Conservation (phyloP, 2,888 invertebrate genomes). For the Galeopsomyia nigrocyanea region DNA sequence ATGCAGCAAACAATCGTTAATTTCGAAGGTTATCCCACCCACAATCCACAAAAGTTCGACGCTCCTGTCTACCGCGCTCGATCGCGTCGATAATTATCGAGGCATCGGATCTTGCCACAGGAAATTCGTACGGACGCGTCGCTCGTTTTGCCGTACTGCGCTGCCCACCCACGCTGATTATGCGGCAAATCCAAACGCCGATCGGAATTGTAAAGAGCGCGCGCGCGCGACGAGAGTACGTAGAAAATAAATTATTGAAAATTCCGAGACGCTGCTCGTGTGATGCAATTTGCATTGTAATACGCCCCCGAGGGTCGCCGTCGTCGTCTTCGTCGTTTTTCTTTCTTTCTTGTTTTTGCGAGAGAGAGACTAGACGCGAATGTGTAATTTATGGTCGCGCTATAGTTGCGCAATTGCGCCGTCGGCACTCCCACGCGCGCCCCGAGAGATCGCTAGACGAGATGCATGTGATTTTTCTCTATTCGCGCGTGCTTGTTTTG, state of each 20-base stretch:
- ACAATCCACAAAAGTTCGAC: too few relatives aligned
- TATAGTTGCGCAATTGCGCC: slow-evolving; percentile 29
- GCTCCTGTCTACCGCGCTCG: too few relatives aligned
- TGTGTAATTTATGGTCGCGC: slow-evolving; percentile 32
- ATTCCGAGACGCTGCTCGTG: slow-evolving; percentile 35
- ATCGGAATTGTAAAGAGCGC: slow-evolving; percentile 48
- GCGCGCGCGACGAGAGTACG: background rate
- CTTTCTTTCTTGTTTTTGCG: too few relatives aligned
- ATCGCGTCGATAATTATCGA: too few relatives aligned
- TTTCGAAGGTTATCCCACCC: too few relatives aligned
- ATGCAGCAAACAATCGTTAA: too few relatives aligned
- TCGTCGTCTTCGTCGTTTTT: background rate
- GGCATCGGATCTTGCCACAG: background rate
- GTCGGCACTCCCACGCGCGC: slow-evolving; percentile 36
- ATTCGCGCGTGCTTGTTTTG: slow-evolving; percentile 12
- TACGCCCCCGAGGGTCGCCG: slow-evolving; percentile 11
- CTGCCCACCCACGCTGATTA: slow-evolving; percentile 47
- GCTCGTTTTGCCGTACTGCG: slow-evolving; percentile 26
- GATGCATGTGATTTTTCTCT: slow-evolving; percentile 8
- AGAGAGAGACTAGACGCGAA: slow-evolving; percentile 11
- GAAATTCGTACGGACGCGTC: slow-evolving; percentile 11
- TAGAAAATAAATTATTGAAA: slow-evolving; percentile 26
- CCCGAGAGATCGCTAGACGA: slow-evolving; percentile 2
- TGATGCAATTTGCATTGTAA: slow-evolving; percentile 45
- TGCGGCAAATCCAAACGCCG: slow-evolving; percentile 35